Evolutionary conservation across 2,888 invertebrate species (phyloP).

Genomic region (Tinea semifulvella): DNA sequence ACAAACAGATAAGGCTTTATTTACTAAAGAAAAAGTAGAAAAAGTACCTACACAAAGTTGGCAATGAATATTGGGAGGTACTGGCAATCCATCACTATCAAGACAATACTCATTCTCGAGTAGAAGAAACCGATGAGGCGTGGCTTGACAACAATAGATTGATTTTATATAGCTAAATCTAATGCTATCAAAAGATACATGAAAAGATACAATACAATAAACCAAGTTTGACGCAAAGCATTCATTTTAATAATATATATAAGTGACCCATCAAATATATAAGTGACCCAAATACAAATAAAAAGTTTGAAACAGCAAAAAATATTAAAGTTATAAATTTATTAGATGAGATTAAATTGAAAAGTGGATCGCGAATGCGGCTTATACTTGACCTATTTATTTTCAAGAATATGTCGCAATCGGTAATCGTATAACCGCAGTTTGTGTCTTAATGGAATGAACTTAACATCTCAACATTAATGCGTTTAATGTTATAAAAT

Average conservation of each 20-base stretch:
- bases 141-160: conserved; percentile 1
- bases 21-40: too few species aligned
- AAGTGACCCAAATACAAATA: neutral
- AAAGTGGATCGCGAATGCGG: conserved; percentile 1
- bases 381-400: conserved; percentile 6
- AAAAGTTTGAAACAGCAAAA: neutral
- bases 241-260: neutral
- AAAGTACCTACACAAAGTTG: too few species aligned
- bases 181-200: neutral
- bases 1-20: too few species aligned
- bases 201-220: neutral
- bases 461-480: too few species aligned
- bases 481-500: too few species aligned
- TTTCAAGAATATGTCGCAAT: neutral
- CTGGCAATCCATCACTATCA: neutral
- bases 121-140: neutral
- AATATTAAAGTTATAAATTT: neutral
- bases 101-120: neutral
- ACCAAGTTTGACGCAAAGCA: neutral
- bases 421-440: conserved; percentile 1
- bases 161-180: neutral
- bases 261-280: neutral
- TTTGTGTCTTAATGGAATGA: too few species aligned
- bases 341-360: neutral
- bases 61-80: too few species aligned